Evolutionary conservation across 1,140 invertebrate species (phyloP), one percentile per base, ranked within the genome.

Genomic region (Branchinecta lindahli): DNA sequence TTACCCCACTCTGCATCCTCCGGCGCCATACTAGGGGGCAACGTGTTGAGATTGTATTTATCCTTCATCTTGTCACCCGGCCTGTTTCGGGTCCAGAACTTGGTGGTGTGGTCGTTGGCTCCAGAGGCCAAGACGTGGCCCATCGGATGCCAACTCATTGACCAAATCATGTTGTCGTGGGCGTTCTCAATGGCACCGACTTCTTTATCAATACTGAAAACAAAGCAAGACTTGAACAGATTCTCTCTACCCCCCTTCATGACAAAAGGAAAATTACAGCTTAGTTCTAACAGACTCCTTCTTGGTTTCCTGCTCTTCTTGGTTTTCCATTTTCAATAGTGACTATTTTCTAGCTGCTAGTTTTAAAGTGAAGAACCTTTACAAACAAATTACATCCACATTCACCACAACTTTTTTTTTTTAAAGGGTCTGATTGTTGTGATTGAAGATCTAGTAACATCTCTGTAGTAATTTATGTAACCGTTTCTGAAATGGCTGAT

Each of bases 101-200:
- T 99, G 67, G 86, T 95, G 7, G 94, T 94, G 75, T 98, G 95
- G 81, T 98, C 96, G 81, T 98, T 98, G 33, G 94, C 97, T 7
- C 96, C 95, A 6, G 95, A 96, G 76, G 94, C 96, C 4, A 99
- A 81, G 74, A 99, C 98, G 78, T 99, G 97, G 8, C 97, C 97
- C 7, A 99, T 79, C 1, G 97, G 97, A 84, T 99, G 97, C 96
- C 97, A 99, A 21, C 94, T 92, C 73, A 99, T 81, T 15, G 93
- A 92, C 96, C 96, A 99, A 0, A 99, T 94, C 77, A 98, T 98
- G 75, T 93, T 96, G 79, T 99, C 96, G 80, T 99, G 96, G 44
- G 96, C 96, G 76, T 94, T 89, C 81, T 99, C 96, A 76, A 99
- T 96, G 44, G 90, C 88, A 7, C 96, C 96, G 45, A 99, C 90